phyloP scores from a whole-genome alignment of 2,888 invertebrate species.

The Eulithis prunata region DNA sequence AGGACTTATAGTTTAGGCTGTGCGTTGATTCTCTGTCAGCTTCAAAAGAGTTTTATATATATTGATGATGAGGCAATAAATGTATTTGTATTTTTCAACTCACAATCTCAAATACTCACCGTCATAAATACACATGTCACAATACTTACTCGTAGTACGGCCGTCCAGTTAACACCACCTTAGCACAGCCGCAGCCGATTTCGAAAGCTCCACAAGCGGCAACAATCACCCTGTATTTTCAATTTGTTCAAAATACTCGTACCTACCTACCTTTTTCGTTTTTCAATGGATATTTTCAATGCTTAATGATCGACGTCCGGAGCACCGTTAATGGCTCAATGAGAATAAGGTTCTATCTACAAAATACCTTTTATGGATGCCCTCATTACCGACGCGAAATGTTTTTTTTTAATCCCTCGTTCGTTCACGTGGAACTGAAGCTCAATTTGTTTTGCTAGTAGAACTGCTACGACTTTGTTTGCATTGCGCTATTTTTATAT shows the following conservation, averaged over 20 bases:
- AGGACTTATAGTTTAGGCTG: too few relatives aligned
- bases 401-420: conserved; percentile 38
- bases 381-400: conserved; percentile 41
- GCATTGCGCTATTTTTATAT: background rate
- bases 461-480: background rate
- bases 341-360: conserved; percentile 39
- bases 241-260: conserved; percentile 46
- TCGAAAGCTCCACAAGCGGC: conserved; percentile 51
- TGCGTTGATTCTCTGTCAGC: too few relatives aligned
- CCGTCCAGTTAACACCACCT: conserved; percentile 32
- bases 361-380: conserved; percentile 41
- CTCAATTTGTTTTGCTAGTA: conserved; percentile 2
- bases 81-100: background rate
- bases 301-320: conserved; percentile 49
- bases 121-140: background rate
- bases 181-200: conserved; percentile 45
- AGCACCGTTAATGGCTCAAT: conserved; percentile 39
- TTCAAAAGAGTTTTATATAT: too few relatives aligned
- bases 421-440: conserved; percentile 11
- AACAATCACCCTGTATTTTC: conserved; percentile 52
- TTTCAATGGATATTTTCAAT: conserved; percentile 39
- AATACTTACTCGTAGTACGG: conserved; percentile 36
- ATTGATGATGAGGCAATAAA: too few relatives aligned
- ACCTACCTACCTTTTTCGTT: conserved; percentile 42
- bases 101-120: background rate